Evolutionary conservation across 2,888 invertebrate genomes (phyloP), one percentile per base, ranked within the genome.

Genomic region (Leptura quadrifasciata): DNA sequence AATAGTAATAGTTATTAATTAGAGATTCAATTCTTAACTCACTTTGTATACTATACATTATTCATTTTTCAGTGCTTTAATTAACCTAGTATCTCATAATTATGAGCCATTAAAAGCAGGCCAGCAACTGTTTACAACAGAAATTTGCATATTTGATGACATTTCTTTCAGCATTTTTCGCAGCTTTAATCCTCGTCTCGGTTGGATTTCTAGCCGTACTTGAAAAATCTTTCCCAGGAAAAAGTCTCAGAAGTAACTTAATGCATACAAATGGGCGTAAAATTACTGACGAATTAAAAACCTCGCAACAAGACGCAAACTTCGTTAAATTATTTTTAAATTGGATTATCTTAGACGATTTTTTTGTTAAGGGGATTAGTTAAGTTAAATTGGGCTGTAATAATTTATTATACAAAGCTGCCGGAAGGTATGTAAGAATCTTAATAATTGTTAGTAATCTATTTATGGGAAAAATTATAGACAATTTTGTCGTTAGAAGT

Each of bases 241-340:
- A 63, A 63, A 18, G 39, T 39, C 54, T 18, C 17, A 9, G 18
- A 54, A 18, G 54, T 18, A 17, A 18, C 20, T 8, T 39, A 64
- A 64, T 64, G 63, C 39, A 64, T 64, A 64, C 63, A 64, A 64
- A 64, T 64, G 9, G 47, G 21, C 12, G 20, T 57, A 15, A 64
- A 39, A 39, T 64, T 64, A 35, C 47, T n/a, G n/a, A n/a, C 15
- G 47, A 39, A 39, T 39, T 39, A 39, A 10, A 39, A 1, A 12
- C 39, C 12, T 15, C 10, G 39, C 27, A 27, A 27, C 6, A 27
- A 27, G 6, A 27, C 4, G 2, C 39, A 39, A 39, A 39, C 39
- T 39, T 39, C 15, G 39, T 2, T 6, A 39, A 39, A 39, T 39
- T 39, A 39, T 39, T 39, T 39, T 39, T 1, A 39, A 39, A 39